These are phyloP conservation scores for Spinibarbus caldwelli DNA, from an alignment of 2,797 vertebrate genomes.

Conservation along the genomic window DNA sequence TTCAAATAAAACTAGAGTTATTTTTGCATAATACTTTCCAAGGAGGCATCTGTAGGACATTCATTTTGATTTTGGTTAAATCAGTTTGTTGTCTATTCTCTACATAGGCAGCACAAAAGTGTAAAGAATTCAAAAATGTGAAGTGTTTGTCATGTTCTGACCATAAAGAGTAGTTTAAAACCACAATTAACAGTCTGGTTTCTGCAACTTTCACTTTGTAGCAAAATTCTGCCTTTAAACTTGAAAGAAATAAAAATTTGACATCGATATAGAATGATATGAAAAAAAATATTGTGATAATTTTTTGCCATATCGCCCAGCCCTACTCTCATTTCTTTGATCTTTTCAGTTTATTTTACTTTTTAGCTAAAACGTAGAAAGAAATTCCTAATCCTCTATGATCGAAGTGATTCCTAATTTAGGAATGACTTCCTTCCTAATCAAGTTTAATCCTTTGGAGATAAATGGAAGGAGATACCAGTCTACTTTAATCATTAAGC, in stretches of 20 bases:
- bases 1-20: constrained; percentile 22
- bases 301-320: too few relatives aligned
- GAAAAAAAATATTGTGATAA: too few relatives aligned
- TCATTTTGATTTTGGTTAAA: constrained; percentile 21
- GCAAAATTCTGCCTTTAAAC: too few relatives aligned
- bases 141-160: too few relatives aligned
- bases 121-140: too few relatives aligned
- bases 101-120: too few relatives aligned
- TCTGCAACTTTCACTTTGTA: too few relatives aligned
- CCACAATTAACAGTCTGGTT: too few relatives aligned
- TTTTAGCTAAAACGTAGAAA: neutral
- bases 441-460: constrained; percentile 48
- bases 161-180: too few relatives aligned
- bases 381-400: neutral
- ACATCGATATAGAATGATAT: too few relatives aligned
- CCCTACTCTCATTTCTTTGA: neutral
- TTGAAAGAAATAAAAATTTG: too few relatives aligned
- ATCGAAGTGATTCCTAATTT: constrained; percentile 4
- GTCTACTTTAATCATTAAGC: constrained; percentile 44
- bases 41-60: constrained; percentile 25
- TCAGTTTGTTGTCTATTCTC: constrained; percentile 10
- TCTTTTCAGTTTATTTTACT: neutral
- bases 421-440: constrained; percentile 26
- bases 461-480: constrained; percentile 39
- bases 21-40: constrained; percentile 42